Base-by-base conservation (phyloP, 37 sponge, comb jelly and placozoan species). In the Mnemiopsis leidyi region DNA sequence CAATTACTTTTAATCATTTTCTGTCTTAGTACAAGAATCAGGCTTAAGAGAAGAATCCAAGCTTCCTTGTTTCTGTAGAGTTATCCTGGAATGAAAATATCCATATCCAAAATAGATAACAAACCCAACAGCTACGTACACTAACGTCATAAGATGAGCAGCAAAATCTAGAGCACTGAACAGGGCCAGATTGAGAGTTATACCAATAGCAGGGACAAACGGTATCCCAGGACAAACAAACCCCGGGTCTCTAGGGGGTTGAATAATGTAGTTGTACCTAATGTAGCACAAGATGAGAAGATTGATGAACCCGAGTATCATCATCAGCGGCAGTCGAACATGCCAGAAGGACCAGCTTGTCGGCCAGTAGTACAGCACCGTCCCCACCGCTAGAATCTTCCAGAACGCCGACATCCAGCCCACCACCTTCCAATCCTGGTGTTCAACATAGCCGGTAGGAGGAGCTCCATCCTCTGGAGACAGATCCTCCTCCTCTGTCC, bases 161-260 rank as follows among this genome's bases (percentile, higher is more conserved):
- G n/a, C 5, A 5, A 71, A n/a, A 71, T 71, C 75, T 7, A 71
- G 75, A 2, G 30, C 25, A 71, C 30, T 29, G 75, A 71, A 71
- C 75, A 71, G 20, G 75, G 30, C 30, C 25, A 71, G 25, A 28
- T 71, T 71, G 3, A 71, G 75, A 71, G 30, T n/a, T n/a, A 28
- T 71, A 25, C 75, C 75, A 5, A 71, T n/a, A 25, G 75, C 75
- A 13, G 75, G 75, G 21, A 71, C 25, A 28, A 29, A 71, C 75
- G 75, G 75, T n/a, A 71, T 71, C 5, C 75, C 25, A 5, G 75
- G 75, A 28, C 75, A 71, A 13, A 71, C 75, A 71, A 71, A 71
- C 3, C 75, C 30, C 7, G 25, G 75, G 20, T 71, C 30, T 28
- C 21, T n/a, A 13, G 2, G 75, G 20, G 75, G 25, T 5, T 71